Percentiles rank a stretch among this genome's conserved stretches.
Conservation (phyloP, 2,113 vertebrate genomes). For the Condylura cristata region DNA sequence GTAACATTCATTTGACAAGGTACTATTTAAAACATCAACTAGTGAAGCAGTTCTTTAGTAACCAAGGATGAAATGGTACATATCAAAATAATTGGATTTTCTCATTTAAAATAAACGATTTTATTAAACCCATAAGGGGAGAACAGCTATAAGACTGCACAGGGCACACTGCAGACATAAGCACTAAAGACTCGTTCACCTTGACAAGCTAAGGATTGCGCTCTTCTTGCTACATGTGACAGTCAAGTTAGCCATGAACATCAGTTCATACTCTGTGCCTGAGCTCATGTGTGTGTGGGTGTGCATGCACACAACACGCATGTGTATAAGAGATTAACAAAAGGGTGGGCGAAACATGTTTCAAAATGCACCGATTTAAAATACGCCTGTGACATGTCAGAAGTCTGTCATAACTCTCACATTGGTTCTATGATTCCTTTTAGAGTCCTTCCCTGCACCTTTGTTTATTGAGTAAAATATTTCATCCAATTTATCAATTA, state of each 20-base stretch:
- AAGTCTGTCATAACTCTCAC: not conserved
- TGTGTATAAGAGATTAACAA: not conserved
- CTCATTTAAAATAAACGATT: not conserved
- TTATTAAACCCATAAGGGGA: not conserved
- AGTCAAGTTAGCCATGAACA: not conserved
- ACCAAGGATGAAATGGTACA: not conserved
- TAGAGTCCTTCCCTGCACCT: not conserved
- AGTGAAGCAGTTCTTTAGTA: not conserved
- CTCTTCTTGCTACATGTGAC: fast-evolving
- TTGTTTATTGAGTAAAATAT: not conserved
- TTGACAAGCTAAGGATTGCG: not conserved
- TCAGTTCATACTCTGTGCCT: not conserved
- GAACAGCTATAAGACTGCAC: not conserved
- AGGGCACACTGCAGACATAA: not conserved
- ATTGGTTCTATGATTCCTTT: not conserved
- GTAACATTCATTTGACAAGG: not conserved
- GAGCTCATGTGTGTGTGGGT: not conserved
- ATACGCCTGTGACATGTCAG: not conserved
- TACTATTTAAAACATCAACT: not conserved
- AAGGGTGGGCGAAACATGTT: not conserved
- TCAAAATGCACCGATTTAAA: not conserved
- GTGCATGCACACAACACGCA: not conserved
- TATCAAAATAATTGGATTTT: not conserved
- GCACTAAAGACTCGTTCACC: not conserved
- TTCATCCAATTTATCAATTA: not conserved